Evolutionary conservation across 2,797 vertebrate species (phyloP), one percentile per base, ranked within the genome.

Genomic region (Tinamus major): DNA sequence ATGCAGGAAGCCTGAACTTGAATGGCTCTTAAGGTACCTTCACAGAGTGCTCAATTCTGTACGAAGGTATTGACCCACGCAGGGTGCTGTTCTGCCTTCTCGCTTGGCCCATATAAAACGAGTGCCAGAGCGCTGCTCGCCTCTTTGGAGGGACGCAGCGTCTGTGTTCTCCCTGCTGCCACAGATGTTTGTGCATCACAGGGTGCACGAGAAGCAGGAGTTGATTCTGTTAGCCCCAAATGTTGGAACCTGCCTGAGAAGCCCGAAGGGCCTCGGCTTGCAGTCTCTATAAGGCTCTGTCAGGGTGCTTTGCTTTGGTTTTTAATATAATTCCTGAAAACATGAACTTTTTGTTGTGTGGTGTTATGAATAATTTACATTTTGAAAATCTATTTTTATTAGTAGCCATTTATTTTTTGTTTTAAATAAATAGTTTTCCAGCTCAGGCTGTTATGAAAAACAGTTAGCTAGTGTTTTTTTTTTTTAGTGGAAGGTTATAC

Each of bases 401-500:
- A 92, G 79, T 69, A 87, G 65, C 49, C 1, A 0, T 51, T 88
- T 94, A 70, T 37, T 44, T 94, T 76, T 48, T 91, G 35, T 93
- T 79, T 63, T 16, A 5, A 70, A 55, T 55, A 41, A 82, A 61
- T 39, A 93, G 48, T 93, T 92, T 88, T 77, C 37, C 67, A 51
- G 7, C 58, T 77, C 6, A 1, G 69, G 79, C 55, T 84, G 61
- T 86, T 93, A 51, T 9, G 26, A 89, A 94, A 89, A 89, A 84
- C 79, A 92, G 81, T 35, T 83, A 69, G 49, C 82, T 89, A 85
- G 46, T 39, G 42, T 59, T 44, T 85, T 46, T 92, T 92, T 93
- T 51, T 51, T 49, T 93, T 93, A 95, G 95, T 94, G 72, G 89
- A 77, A 94, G 89, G 94, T 92, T 96, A 81, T 89, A 71, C 29